Percentiles rank a stretch among this genome's conserved stretches.
Conservation (phyloP, 2,113 vertebrate genomes). For the Ophiodon elongatus region DNA sequence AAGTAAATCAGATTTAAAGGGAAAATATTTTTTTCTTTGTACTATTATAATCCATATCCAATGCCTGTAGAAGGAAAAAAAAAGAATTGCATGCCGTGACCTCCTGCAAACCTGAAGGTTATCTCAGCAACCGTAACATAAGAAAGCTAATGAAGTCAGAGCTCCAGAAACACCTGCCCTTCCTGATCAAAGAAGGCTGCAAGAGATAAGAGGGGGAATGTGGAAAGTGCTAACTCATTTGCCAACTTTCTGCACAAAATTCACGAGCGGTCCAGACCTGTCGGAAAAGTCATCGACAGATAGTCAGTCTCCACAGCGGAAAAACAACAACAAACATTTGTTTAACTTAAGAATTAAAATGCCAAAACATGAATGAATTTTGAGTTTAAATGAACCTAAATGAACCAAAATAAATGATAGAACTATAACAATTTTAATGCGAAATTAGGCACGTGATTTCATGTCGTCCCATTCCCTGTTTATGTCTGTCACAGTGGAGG, state of each 20-base stretch:
- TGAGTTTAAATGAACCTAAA: neutral
- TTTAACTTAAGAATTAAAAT: neutral
- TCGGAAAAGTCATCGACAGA: neutral
- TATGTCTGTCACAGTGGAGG: neutral
- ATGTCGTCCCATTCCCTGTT: neutral
- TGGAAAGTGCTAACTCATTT: neutral
- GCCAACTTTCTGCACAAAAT: neutral
- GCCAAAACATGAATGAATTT: neutral
- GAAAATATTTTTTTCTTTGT: neutral
- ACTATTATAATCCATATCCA: slow-evolving; percentile 11
- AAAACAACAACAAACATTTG: neutral
- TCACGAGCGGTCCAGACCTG: neutral
- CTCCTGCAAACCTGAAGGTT: slow-evolving; percentile 42
- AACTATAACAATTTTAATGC: neutral
- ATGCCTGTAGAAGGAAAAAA: neutral
- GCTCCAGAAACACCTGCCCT: slow-evolving; percentile 19
- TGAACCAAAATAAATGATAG: neutral
- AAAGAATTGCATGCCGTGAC: slow-evolving; percentile 24
- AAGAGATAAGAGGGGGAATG: slow-evolving; percentile 4
- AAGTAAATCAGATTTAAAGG: slow-evolving; percentile 4
- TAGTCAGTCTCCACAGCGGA: neutral
- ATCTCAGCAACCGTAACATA: slow-evolving; percentile 30
- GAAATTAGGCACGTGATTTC: neutral
- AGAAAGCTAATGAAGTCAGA: slow-evolving; percentile 54
- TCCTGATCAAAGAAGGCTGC: slow-evolving; percentile 13